Conservation (phyloP, 2,113 vertebrate genomes). For the Vidua chalybeata region DNA sequence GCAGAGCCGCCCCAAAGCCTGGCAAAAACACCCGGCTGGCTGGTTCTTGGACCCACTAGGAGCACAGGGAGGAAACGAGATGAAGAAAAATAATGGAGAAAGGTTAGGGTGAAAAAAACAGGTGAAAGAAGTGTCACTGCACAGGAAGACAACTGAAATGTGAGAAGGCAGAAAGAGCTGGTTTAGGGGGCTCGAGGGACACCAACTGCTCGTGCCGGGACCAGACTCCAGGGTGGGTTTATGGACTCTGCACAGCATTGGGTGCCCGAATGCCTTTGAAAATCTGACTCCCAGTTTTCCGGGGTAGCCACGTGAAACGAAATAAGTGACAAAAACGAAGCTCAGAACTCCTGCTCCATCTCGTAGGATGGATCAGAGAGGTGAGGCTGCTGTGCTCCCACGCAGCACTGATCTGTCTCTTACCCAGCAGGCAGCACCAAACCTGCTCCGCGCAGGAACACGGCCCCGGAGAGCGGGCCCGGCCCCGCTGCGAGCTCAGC, state of each 20-base stretch:
- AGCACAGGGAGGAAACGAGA: accelerated
- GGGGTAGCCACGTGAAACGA: accelerated
- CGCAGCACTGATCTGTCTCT: not conserved
- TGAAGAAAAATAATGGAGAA: not conserved
- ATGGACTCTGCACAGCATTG: accelerated
- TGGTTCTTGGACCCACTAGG: accelerated
- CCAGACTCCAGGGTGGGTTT: not conserved
- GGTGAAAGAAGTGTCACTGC: not conserved
- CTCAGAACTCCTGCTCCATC: not conserved
- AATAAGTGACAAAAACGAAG: not conserved
- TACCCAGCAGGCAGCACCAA: accelerated
- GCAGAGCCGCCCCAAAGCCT: not conserved
- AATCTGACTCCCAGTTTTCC: not conserved
- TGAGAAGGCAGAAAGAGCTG: not conserved
- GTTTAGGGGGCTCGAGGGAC: not conserved
- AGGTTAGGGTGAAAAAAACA: not conserved
- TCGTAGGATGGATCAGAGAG: accelerated
- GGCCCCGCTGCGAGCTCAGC: not conserved
- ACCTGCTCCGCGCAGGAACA: not conserved
- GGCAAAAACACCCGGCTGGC: not conserved
- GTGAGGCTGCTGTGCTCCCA: not conserved
- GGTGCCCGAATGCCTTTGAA: not conserved
- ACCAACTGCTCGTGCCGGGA: not conserved
- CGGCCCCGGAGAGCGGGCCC: not conserved
- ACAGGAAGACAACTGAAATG: not conserved